Base-by-base conservation (phyloP, 1,140 invertebrate genomes). In the Drosophila takahashii region DNA sequence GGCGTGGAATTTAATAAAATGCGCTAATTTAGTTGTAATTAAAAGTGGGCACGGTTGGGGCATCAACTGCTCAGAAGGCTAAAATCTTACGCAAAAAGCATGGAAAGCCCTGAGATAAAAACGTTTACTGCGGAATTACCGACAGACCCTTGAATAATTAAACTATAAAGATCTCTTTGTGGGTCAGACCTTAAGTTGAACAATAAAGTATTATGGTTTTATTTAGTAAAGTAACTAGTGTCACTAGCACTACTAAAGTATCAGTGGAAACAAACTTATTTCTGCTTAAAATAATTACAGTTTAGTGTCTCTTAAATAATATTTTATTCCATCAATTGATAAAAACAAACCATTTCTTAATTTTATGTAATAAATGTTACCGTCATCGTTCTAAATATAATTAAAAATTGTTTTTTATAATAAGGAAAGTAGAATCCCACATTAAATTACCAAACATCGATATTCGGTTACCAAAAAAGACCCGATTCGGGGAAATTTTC, bases 11-110 rank as follows among this genome's bases (percentile, higher is more conserved):
- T 52, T 22, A 42, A 61, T 36, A 73, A 74, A 72, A 62, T 42
- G 36, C 42, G 32, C 34, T 75, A 75, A 75, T 75, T 75, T 34
- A 44, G 47, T 66, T 53, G 52, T 66, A 52, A 75, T 52, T 76
- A 66, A 58, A 52, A 65, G 41, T 41, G 42, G 36, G 29, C 34
- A 26, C 36, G 9, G 18, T 4, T 4, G 26, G 22, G 32, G n/a
- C 9, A 27, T 42, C 16, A 27, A 41, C 26, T 26, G 10, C 59
- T 41, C 36, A 16, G 36, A 34, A 50, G n/a, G 34, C 15, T 27
- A 10, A 16, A 36, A 22, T 37, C 52, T 57, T 34, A 44, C 41
- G n/a, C 44, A 48, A 13, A 18, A 29, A 36, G 44, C 3, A 32
- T 22, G 26, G 34, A 57, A 37, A 53, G n/a, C 11, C 13, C 58